These are phyloP conservation scores for Trachurus trachurus DNA, from an alignment of 2,797 vertebrate genomes.

Conservation along the genomic window DNA sequence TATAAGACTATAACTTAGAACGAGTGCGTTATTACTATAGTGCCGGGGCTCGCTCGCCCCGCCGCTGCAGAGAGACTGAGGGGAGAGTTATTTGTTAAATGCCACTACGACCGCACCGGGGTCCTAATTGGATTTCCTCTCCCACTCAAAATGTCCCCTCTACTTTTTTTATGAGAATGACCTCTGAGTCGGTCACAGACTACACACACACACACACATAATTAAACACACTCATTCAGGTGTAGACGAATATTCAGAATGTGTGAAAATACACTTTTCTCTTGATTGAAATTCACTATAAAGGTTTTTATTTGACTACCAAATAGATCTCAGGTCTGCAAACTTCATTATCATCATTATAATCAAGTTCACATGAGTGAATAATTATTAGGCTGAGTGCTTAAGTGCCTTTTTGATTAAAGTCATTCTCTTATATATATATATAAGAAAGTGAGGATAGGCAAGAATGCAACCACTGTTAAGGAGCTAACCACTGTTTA, in stretches of 20 bases:
- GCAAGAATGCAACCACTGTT: background rate
- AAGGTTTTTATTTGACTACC: background rate
- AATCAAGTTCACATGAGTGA: slow-evolving; percentile 14
- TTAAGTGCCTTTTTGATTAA: background rate
- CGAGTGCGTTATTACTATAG: slow-evolving; percentile 71
- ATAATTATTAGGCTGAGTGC: background rate
- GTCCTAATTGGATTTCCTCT: slow-evolving; percentile 82
- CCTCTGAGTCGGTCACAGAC: slow-evolving; percentile 66
- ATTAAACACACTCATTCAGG: background rate
- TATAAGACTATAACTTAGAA: slow-evolving; percentile 80
- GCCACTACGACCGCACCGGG: slow-evolving; percentile 64
- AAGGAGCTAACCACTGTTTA: background rate
- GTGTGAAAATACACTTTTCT: slow-evolving; percentile 9
- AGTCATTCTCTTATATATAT: background rate
- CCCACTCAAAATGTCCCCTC: slow-evolving; percentile 62
- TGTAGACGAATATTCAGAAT: slow-evolving; percentile 2
- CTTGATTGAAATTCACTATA: background rate
- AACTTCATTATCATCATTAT: background rate
- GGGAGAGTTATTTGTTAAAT: slow-evolving; percentile 81
- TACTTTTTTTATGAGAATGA: slow-evolving; percentile 76
- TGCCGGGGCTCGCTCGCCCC: slow-evolving; percentile 17
- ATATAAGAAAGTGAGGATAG: background rate
- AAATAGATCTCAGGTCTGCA: background rate
- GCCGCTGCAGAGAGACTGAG: slow-evolving; percentile 28
- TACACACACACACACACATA: slow-evolving; percentile 10